Evolutionary conservation across 1,140 invertebrate genomes (phyloP).

Genomic region (Anoplophora glabripennis): DNA sequence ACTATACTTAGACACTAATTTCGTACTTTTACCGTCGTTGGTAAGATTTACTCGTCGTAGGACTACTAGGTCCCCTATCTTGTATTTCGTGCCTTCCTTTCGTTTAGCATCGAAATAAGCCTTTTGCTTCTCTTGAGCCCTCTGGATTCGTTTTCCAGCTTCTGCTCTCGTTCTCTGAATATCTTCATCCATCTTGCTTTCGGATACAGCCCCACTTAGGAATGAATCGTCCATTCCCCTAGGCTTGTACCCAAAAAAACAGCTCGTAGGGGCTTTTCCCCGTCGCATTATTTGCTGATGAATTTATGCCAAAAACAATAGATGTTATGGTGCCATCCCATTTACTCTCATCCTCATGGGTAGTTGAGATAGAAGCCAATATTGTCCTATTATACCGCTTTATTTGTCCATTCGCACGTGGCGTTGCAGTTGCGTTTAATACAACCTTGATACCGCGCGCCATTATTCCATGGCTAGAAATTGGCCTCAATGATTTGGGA

Average conservation of each 20-base stretch:
- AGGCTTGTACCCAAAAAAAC: conserved; percentile 8
- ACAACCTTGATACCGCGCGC: no score
- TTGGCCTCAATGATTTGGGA: no score
- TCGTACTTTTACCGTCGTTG: conserved; percentile 10
- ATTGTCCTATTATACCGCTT: no score
- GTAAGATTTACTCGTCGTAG: neutral
- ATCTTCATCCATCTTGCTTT: neutral
- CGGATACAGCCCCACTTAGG: neutral
- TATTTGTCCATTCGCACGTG: no score
- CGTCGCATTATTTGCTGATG: neutral
- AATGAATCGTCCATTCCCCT: neutral
- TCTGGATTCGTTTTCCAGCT: conserved; percentile 3
- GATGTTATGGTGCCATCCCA: no score
- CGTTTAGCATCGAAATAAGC: conserved; percentile 5
- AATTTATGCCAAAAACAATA: no score
- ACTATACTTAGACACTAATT: neutral
- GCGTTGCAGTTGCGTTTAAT: no score
- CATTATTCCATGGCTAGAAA: no score
- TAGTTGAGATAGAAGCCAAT: no score
- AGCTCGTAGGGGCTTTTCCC: conserved; percentile 3
- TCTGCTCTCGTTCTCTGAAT: neutral
- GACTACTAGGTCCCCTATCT: neutral
- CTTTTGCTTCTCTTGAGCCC: conserved; percentile 10
- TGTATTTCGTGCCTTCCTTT: neutral
- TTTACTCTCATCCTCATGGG: no score